phyloP scores from a whole-genome alignment of 2,113 vertebrate genomes.

The Guaruba guarouba region DNA sequence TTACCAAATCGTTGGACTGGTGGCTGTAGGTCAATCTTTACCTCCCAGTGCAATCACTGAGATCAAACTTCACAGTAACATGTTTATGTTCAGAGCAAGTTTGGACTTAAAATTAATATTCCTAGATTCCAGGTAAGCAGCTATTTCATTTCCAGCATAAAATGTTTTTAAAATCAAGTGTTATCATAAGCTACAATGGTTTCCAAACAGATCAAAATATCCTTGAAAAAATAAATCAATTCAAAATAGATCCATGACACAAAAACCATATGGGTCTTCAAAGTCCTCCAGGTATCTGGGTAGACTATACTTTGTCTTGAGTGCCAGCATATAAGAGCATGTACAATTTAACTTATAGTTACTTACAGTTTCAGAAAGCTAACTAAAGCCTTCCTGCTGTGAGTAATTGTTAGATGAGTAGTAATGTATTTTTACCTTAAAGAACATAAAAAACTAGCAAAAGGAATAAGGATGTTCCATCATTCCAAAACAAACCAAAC shows the following conservation, averaged over 20 bases:
- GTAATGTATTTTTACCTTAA: neutral
- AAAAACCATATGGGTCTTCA: neutral
- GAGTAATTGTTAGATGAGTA: neutral
- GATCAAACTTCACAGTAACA: conserved; percentile 93
- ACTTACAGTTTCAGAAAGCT: neutral
- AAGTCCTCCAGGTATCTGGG: neutral
- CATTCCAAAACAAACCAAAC: neutral
- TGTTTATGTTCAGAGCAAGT: conserved; percentile 97
- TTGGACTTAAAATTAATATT: conserved; percentile 93
- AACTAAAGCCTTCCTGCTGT: neutral
- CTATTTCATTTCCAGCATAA: neutral
- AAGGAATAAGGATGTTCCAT: neutral
- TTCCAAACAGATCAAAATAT: neutral
- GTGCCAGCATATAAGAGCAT: neutral
- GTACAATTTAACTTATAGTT: neutral
- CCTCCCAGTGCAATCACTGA: conserved; percentile 93
- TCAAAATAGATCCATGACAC: neutral
- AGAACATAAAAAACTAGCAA: neutral
- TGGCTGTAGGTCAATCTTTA: conserved; percentile 91
- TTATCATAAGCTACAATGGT: neutral
- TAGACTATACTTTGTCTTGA: neutral
- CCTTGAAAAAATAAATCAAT: neutral
- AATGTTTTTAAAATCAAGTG: neutral
- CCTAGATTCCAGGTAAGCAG: conserved; percentile 88
- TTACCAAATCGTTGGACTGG: conserved; percentile 90